These are phyloP conservation scores for Nemurella pictetii DNA, from an alignment of 2,888 invertebrate genomes.

Conservation along the genomic window DNA sequence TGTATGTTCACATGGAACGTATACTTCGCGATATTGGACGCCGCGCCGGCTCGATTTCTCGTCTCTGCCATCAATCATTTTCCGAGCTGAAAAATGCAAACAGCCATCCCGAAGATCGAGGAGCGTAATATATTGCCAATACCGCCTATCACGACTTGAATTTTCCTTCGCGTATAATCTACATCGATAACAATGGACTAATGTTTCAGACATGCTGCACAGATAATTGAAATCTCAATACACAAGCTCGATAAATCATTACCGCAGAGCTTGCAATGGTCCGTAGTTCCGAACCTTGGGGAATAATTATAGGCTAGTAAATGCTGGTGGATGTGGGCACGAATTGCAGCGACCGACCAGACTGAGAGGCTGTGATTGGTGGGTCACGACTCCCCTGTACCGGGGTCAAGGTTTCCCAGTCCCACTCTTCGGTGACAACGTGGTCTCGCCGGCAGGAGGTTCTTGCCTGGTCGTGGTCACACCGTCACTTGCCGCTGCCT, in stretches of 20 bases:
- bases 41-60: not conserved
- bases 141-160: not conserved
- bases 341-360: slow-evolving; percentile 49
- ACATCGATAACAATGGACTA: not conserved
- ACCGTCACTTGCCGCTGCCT: too few species aligned
- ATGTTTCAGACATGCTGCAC: not conserved
- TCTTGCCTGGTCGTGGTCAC: too few species aligned
- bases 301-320: slow-evolving; percentile 1
- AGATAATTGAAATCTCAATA: slow-evolving; percentile 21
- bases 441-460: too few species aligned
- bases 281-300: not conserved
- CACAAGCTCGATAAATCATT: slow-evolving; percentile 8
- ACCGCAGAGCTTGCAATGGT: not conserved
- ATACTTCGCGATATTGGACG: not conserved
- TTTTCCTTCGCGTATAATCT: not conserved
- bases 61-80: not conserved
- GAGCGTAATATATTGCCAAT: not conserved
- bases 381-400: not conserved
- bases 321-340: slow-evolving; percentile 46
- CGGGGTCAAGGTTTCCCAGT: not conserved
- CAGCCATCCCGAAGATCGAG: not conserved
- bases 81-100: not conserved
- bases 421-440: too few species aligned
- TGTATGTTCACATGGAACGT: too few species aligned
- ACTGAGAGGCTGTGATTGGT: not conserved